Evolutionary conservation across 2,797 vertebrate genomes (phyloP).

Genomic region (Pipistrellus kuhlii): DNA sequence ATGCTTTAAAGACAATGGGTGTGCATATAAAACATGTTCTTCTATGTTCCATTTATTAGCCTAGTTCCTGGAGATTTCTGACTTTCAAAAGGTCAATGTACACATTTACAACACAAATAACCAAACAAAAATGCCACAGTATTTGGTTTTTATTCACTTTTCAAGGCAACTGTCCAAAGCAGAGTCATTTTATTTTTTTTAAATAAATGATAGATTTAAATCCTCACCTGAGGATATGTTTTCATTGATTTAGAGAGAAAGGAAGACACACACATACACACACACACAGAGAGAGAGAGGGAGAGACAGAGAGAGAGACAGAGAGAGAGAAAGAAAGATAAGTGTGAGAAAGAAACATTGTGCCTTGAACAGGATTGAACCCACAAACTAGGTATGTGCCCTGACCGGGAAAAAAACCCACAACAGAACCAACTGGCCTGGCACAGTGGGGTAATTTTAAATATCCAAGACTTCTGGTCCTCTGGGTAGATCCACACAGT

Average conservation of each 20-base stretch:
- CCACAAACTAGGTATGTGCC: neutral
- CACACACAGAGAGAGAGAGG: neutral
- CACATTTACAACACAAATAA: conserved; percentile 14
- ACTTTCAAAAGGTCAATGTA: conserved; percentile 20
- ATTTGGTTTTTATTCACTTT: conserved; percentile 53
- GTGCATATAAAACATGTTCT: neutral
- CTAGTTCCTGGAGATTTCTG: conserved; percentile 9
- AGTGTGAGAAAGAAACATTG: neutral
- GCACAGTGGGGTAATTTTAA: neutral
- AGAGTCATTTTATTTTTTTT: neutral
- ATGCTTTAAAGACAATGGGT: neutral
- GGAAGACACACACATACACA: too few species aligned
- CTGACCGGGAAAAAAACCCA: neutral
- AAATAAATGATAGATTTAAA: neutral
- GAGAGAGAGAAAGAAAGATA: neutral
- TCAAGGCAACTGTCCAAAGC: conserved; percentile 28
- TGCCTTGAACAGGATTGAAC: too few species aligned
- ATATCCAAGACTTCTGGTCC: neutral
- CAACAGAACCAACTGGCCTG: rapidly evolving
- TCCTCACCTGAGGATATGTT: neutral
- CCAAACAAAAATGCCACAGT: neutral
- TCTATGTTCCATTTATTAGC: conserved; percentile 1
- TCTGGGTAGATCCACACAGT: neutral
- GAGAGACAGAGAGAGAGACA: neutral
- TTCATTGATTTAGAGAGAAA: neutral